Evolutionary conservation across 2,113 vertebrate species (phyloP).

Genomic region (Melanostigma gelatinosum): DNA sequence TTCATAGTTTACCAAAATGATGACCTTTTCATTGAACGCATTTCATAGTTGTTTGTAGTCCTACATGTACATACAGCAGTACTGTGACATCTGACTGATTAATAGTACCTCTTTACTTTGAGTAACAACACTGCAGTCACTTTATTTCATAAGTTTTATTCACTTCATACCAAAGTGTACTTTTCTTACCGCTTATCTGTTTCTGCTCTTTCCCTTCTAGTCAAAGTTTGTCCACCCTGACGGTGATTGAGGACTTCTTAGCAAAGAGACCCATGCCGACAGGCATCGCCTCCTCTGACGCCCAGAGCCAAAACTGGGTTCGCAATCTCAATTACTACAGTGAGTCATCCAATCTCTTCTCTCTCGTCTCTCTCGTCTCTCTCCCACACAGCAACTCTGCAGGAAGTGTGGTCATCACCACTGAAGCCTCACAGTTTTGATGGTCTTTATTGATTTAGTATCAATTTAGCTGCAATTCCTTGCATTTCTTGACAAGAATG

Average conservation of each 20-base stretch:
- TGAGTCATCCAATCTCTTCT: constrained; percentile 81
- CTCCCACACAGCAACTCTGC: constrained; percentile 13
- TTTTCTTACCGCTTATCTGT: neutral
- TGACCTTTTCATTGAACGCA: neutral
- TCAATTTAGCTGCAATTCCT: neutral
- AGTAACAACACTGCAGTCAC: neutral
- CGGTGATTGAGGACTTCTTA: constrained; percentile 98
- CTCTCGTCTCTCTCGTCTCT: constrained; percentile 6
- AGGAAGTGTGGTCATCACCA: constrained; percentile 11
- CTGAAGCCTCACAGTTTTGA: constrained; percentile 15
- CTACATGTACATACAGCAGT: neutral
- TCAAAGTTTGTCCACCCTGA: constrained; percentile 96
- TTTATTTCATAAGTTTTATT: neutral
- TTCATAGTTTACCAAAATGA: neutral
- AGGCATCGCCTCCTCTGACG: constrained; percentile 78
- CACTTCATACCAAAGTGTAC: neutral
- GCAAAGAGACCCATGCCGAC: constrained; percentile 88
- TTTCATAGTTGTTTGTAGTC: neutral
- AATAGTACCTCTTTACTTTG: neutral
- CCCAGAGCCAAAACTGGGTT: constrained; percentile 88
- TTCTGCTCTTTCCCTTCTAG: constrained; percentile 75
- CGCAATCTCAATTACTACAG: constrained; percentile 96
- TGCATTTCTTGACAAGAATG: neutral
- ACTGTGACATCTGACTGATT: neutral
- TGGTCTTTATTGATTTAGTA: constrained; percentile 27